Evolutionary conservation across 1,140 invertebrate species (phyloP).

Genomic region (Musca vetustissima): DNA sequence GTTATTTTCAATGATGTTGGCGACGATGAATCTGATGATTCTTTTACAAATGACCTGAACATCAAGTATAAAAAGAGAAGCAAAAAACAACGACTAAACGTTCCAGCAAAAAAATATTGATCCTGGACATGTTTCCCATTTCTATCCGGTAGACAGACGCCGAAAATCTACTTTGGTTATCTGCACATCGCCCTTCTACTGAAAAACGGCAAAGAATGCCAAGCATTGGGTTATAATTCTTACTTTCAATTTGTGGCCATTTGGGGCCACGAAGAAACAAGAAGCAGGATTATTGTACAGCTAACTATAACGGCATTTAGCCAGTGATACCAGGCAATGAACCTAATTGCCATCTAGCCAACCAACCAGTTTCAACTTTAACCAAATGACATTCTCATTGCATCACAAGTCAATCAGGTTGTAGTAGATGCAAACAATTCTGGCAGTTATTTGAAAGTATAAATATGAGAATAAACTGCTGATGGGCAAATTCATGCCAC

Average conservation of each 20-base stretch:
- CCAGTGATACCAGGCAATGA: neutral
- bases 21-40: neutral
- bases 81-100: neutral
- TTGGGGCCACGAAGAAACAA: neutral
- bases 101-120: neutral
- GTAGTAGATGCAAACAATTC: neutral
- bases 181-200: no score
- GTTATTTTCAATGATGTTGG: neutral
- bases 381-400: no score
- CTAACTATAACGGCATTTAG: neutral
- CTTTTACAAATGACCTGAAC: neutral
- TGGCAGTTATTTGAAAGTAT: no score
- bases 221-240: constrained; percentile 12
- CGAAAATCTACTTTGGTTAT: no score
- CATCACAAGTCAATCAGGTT: neutral
- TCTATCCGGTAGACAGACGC: neutral
- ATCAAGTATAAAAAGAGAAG: neutral
- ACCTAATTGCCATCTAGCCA: neutral
- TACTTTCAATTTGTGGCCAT: constrained; percentile 26
- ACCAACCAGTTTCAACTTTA: neutral
- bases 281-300: constrained; percentile 13
- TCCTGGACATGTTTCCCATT: neutral
- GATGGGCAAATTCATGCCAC: no score
- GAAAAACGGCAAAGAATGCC: neutral
- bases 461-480: no score